Evolutionary conservation across 2,113 vertebrate species (phyloP).

Genomic region (Colaptes auratus): DNA sequence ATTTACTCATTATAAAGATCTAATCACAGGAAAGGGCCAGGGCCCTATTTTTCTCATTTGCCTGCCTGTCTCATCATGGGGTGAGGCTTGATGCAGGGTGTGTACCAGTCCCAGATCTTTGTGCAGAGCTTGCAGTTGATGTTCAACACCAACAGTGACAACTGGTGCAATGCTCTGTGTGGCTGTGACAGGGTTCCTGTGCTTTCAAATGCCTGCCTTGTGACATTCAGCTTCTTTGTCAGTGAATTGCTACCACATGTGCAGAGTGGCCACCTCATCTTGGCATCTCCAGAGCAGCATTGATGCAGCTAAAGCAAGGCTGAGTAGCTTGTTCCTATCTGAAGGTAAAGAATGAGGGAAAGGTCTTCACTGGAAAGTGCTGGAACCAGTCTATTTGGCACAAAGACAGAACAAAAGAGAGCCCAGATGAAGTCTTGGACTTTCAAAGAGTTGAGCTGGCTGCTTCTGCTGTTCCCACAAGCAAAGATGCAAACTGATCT

Average conservation of each 20-base stretch:
- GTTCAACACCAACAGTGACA: not conserved
- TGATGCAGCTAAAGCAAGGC: not conserved
- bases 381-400: not conserved
- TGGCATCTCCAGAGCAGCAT: not conserved
- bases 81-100: conserved; percentile 22
- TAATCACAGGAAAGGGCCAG: conserved; percentile 51
- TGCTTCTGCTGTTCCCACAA: not conserved
- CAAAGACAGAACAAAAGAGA: not conserved
- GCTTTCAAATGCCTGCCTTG: not conserved
- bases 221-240: not conserved
- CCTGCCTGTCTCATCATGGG: conserved; percentile 16
- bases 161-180: not conserved
- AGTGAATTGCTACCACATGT: not conserved
- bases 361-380: rapidly evolving
- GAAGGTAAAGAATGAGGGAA: not conserved
- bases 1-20: conserved; percentile 53
- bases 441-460: not conserved
- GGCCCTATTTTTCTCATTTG: conserved; percentile 1
- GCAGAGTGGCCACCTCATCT: not conserved
- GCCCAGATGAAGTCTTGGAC: not conserved
- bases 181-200: not conserved
- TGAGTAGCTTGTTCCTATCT: not conserved
- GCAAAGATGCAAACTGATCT: not conserved
- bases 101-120: not conserved
- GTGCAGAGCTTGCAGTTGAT: not conserved